phyloP scores from a whole-genome alignment of 2,797 vertebrate species.

The Gymnocypris eckloni region DNA sequence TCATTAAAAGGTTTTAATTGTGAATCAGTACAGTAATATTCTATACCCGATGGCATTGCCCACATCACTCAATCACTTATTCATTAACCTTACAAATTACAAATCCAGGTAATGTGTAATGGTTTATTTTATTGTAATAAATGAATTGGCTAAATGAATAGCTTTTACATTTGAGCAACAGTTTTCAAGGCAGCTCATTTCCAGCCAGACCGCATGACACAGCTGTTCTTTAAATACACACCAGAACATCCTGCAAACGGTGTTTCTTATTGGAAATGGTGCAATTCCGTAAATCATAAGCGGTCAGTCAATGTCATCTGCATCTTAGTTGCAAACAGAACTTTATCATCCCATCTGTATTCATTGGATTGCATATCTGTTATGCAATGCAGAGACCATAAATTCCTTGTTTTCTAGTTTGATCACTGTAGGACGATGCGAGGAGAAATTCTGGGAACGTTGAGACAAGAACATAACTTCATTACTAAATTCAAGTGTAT shows the following conservation, averaged over 20 bases:
- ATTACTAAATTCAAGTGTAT: slow-evolving; percentile 66
- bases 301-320: slow-evolving; percentile 40
- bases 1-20: background rate
- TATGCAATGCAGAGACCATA: slow-evolving; percentile 65
- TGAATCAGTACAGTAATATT: background rate
- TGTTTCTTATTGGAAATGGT: slow-evolving; percentile 20
- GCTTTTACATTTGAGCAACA: background rate
- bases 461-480: slow-evolving; percentile 63
- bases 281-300: slow-evolving; percentile 34
- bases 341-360: slow-evolving; percentile 41
- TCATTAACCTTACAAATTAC: slow-evolving; percentile 9
- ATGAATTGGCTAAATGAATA: background rate
- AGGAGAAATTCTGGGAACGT: slow-evolving; percentile 65
- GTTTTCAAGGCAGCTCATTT: slow-evolving; percentile 1
- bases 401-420: slow-evolving; percentile 60
- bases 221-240: slow-evolving; percentile 20
- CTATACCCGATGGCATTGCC: background rate
- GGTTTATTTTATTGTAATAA: background rate
- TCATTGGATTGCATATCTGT: slow-evolving; percentile 24
- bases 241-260: slow-evolving; percentile 11
- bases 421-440: slow-evolving; percentile 51
- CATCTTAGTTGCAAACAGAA: slow-evolving; percentile 26
- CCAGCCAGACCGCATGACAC: background rate
- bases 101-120: slow-evolving; percentile 12
- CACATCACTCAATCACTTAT: slow-evolving; percentile 4